Conservation (phyloP, 2,113 vertebrate species). For the Isurus oxyrinchus region DNA sequence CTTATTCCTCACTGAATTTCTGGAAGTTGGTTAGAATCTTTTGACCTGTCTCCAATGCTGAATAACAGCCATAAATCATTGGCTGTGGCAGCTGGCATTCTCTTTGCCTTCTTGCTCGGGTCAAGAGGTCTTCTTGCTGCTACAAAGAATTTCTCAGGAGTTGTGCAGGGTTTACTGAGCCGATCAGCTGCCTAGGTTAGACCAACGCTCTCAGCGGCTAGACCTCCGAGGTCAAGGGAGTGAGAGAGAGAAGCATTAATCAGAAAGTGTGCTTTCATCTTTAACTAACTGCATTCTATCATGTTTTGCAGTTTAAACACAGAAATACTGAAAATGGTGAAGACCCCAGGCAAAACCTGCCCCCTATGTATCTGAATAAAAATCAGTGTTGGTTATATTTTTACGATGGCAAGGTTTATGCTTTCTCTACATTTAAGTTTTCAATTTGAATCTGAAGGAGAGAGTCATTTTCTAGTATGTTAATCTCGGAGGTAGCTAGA, state of each 20-base stretch:
- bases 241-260: not conserved
- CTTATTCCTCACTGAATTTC: not conserved
- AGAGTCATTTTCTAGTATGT: not conserved
- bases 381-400: not conserved
- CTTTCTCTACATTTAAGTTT: not conserved
- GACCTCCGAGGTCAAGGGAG: not conserved
- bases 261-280: conserved; percentile 13
- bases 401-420: not conserved
- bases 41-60: not conserved
- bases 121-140: not conserved
- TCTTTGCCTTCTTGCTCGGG: not conserved
- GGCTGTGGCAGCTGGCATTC: not conserved
- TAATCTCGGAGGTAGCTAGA: not conserved
- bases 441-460: not conserved
- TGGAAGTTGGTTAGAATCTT: not conserved
- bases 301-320: not conserved
- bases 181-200: not conserved
- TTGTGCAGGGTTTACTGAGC: not conserved
- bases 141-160: not conserved
- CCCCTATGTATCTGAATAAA: not conserved
- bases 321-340: not conserved
- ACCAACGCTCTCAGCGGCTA: not conserved
- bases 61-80: not conserved
- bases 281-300: not conserved
- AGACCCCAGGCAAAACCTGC: not conserved